Evolutionary conservation across 2,888 invertebrate species (phyloP), one percentile per base, ranked within the genome.

Genomic region (Campoletis raptor): DNA sequence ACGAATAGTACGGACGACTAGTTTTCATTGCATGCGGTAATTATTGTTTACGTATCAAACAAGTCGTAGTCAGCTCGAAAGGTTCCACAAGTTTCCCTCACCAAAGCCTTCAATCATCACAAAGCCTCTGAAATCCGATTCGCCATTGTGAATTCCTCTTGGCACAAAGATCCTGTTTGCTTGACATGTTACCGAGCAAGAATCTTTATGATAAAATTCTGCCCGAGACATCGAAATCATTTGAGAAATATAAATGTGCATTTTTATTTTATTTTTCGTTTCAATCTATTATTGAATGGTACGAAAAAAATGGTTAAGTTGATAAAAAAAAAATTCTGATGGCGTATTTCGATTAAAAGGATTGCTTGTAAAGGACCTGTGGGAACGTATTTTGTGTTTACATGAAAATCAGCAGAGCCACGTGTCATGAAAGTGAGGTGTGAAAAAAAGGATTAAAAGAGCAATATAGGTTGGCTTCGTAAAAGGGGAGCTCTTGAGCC

Each of bases 31-130:
- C 91, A 89, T 83, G 89, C 89, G 85, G 88, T 92, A 92, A 92
- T 93, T 92, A 92, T 92, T 93, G 90, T 92, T 92, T 92, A 91
- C 92, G 88, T 81, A 78, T 89, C 90, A 92, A 92, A 93, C 90
- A 92, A 87, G 89, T 90, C 89, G 86, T 80, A 80, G 88, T 82
- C 37, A 74, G 64, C 83, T 54, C 67, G 61, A 67, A 64, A 73
- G 57, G 48, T 37, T 78, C 69, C 72, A 73, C 69, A 69, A 81
- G 66, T 66, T 81, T 57, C 36, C 80, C 74, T 42, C 67, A 9
- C 24, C 18, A 30, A 77, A 24, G 69, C 70, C 42, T 79, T 36
- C 57, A 57, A 61, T 61, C 40, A 30, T 45, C 18, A 36, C 42
- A 54, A 40, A 57, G 48, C 73, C 83, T 48, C 45, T 64, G n/a